Conservation (phyloP, 2,113 vertebrate species). For the Campylomormyrus tamandua region DNA sequence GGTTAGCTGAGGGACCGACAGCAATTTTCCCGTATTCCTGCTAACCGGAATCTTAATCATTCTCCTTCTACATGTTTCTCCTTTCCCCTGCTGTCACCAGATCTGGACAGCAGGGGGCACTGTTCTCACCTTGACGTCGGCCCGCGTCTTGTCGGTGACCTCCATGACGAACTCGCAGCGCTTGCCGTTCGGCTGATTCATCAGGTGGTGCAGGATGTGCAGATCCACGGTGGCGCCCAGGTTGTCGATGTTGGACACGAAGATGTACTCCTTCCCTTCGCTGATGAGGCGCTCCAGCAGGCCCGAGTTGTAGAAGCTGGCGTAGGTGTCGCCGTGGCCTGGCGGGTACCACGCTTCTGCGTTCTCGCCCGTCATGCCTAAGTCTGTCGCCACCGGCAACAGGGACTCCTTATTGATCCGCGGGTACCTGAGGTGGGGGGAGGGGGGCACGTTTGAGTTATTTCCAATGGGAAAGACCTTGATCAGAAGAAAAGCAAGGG, state of each 20-base stretch:
- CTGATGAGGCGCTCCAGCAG: conserved; percentile 71
- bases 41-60: background rate
- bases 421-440: conserved; percentile 62
- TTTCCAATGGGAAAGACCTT: background rate
- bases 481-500: background rate
- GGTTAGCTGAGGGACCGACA: background rate
- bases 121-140: conserved; percentile 76
- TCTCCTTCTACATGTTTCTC: background rate
- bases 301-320: conserved; percentile 80
- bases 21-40: background rate
- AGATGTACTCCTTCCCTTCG: conserved; percentile 83
- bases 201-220: conserved; percentile 79
- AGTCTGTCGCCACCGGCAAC: conserved; percentile 75
- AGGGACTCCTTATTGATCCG: conserved; percentile 84
- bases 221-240: conserved; percentile 85
- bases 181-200: conserved; percentile 78
- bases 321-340: conserved; percentile 81
- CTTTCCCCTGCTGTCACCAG: background rate
- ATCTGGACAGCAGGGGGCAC: background rate
- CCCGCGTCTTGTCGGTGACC: conserved; percentile 83
- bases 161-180: conserved; percentile 87
- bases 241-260: conserved; percentile 88
- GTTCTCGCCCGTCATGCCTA: conserved; percentile 72
- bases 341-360: conserved; percentile 82
- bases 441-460: background rate